Conservation (phyloP, 2,113 vertebrate genomes). For the Poecile atricapillus region DNA sequence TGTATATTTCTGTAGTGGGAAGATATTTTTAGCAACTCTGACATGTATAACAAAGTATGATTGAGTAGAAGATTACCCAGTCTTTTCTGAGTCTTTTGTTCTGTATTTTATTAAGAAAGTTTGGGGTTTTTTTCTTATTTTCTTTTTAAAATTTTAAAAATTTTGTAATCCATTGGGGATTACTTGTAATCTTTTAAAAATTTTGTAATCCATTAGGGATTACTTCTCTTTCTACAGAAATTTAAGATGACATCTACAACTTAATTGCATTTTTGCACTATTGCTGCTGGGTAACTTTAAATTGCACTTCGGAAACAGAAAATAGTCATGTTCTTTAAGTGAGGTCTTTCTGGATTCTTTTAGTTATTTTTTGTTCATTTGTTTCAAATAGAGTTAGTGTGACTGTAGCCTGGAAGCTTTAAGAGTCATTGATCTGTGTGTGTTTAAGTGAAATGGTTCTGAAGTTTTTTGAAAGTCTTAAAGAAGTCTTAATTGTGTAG, state of each 20-base stretch:
- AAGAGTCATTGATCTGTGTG: not conserved
- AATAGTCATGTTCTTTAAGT: not conserved
- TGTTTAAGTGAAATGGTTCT: not conserved
- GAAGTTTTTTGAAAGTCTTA: not conserved
- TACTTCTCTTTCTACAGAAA: not conserved
- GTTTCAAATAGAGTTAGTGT: not conserved
- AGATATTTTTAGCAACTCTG: not conserved
- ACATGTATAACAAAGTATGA: accelerated
- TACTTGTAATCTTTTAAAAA: too few species aligned
- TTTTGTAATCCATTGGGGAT: not conserved
- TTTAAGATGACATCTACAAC: not conserved
- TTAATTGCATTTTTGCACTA: not conserved
- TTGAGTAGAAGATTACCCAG: not conserved
- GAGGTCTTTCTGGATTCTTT: not conserved
- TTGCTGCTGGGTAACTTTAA: not conserved
- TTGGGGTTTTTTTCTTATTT: not conserved
- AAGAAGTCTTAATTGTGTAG: not conserved
- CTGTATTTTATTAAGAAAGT: not conserved
- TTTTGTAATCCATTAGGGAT: not conserved
- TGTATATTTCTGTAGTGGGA: not conserved
- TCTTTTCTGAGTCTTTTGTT: not conserved
- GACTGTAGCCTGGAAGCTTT: not conserved
- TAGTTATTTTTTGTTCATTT: not conserved
- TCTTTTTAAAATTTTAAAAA: not conserved
- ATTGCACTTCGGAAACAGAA: not conserved